phyloP scores from a whole-genome alignment of 2,888 invertebrate species.

The Lordiphosa fenestrarum region DNA sequence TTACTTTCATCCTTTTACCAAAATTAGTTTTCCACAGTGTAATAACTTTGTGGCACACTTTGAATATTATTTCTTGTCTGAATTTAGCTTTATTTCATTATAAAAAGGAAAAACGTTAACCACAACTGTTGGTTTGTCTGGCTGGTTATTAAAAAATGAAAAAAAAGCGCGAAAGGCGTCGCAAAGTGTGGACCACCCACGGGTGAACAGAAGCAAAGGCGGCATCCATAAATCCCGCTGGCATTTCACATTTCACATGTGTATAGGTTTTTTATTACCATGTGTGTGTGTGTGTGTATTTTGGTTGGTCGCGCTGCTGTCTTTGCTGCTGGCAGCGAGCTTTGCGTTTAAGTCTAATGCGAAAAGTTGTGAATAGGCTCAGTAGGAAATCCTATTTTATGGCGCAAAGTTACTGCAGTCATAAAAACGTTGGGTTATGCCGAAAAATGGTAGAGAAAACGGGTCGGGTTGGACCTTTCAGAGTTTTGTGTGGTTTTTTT shows the following conservation, averaged over 20 bases:
- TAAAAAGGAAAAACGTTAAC: constrained; percentile 31
- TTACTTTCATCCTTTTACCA: neutral
- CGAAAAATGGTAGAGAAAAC: constrained; percentile 2
- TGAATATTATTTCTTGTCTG: constrained; percentile 30
- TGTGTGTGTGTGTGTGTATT: constrained; percentile 27
- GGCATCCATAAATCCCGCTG: constrained; percentile 64
- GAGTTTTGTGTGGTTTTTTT: too few species aligned
- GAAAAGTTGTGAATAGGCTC: constrained; percentile 75
- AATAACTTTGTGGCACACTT: constrained; percentile 31
- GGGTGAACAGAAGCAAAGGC: constrained; percentile 22
- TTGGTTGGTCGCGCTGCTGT: constrained; percentile 40
- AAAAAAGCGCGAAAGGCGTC: constrained; percentile 32
- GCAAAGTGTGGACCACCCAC: constrained; percentile 14
- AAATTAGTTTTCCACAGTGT: constrained; percentile 26
- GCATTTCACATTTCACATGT: constrained; percentile 71
- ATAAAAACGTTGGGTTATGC: constrained; percentile 59
- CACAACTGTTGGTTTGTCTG: constrained; percentile 55
- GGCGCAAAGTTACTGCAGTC: constrained; percentile 73
- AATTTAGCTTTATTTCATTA: constrained; percentile 6
- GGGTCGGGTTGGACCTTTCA: too few species aligned
- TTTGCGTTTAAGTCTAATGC: constrained; percentile 75
- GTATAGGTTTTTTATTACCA: constrained; percentile 69
- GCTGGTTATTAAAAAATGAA: constrained; percentile 67
- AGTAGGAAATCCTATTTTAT: constrained; percentile 75
- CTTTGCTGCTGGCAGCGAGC: constrained; percentile 63